Evolutionary conservation across 2,797 vertebrate species (phyloP).

Genomic region (Acestrorhynchus altus): DNA sequence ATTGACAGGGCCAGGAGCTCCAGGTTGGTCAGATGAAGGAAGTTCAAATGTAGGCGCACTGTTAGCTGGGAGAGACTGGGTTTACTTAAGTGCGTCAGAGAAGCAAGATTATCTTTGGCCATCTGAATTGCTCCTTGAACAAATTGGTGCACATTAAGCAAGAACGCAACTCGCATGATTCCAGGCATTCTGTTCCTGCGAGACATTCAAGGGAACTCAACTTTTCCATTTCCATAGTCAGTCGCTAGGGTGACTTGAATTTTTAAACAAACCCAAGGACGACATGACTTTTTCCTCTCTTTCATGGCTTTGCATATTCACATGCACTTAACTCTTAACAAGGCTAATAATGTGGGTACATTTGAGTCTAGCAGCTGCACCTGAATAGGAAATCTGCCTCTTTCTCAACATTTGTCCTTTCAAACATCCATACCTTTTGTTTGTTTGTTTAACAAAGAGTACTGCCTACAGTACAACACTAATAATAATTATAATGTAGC

Average conservation of each 20-base stretch:
- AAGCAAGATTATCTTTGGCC: background rate
- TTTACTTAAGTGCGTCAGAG: background rate
- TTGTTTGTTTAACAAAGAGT: too few species aligned
- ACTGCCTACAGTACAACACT: background rate
- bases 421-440: background rate
- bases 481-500: background rate
- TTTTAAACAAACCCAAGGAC: background rate
- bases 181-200: background rate
- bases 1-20: background rate
- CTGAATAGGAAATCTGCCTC: too few species aligned
- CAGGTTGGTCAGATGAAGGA: background rate
- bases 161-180: background rate
- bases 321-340: background rate
- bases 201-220: slow-evolving; percentile 6
- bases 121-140: slow-evolving; percentile 1
- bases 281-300: background rate
- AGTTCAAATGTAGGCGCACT: background rate
- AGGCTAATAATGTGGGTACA: background rate
- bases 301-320: background rate
- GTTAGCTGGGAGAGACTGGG: background rate
- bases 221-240: background rate
- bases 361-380: background rate
- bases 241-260: background rate
- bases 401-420: background rate
- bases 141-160: background rate